Evolutionary conservation across 1,140 invertebrate genomes (phyloP).

Genomic region (Microplitis demolitor): DNA sequence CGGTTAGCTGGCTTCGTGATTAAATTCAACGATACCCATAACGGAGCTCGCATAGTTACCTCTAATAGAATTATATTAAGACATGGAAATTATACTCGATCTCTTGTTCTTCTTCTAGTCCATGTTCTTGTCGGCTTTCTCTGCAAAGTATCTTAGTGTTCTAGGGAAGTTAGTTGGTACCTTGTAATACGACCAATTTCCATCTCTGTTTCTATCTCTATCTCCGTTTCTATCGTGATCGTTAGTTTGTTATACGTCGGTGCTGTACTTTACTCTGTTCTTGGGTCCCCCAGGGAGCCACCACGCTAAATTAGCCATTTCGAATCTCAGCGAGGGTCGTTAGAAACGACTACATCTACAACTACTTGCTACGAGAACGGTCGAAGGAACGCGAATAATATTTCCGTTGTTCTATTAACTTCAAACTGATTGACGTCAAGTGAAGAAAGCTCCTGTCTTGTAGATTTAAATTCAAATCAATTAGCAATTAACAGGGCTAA

Average conservation of each 20-base stretch:
- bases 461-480: background rate
- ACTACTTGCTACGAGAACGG: conserved; percentile 20
- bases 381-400: conserved; percentile 24
- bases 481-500: background rate
- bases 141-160: conserved; percentile 2
- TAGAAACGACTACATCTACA: conserved; percentile 30
- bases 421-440: too few relatives aligned
- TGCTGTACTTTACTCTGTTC: conserved; percentile 22
- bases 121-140: conserved; percentile 3
- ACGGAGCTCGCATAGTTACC: conserved; percentile 57
- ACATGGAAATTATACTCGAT: conserved; percentile 38
- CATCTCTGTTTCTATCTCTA: conserved; percentile 22
- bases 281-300: conserved; percentile 47
- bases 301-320: conserved; percentile 60
- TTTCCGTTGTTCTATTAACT: conserved; percentile 22
- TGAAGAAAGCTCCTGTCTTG: background rate
- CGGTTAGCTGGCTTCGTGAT: conserved; percentile 55
- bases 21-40: conserved; percentile 57
- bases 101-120: too few relatives aligned
- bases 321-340: conserved; percentile 54
- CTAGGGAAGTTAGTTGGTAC: background rate
- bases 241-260: conserved; percentile 22
- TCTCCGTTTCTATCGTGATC: conserved; percentile 11
- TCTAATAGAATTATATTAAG: conserved; percentile 62
- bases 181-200: conserved; percentile 9